Base-by-base conservation (phyloP, 2,797 vertebrate genomes). In the Diglossa cyanea region DNA sequence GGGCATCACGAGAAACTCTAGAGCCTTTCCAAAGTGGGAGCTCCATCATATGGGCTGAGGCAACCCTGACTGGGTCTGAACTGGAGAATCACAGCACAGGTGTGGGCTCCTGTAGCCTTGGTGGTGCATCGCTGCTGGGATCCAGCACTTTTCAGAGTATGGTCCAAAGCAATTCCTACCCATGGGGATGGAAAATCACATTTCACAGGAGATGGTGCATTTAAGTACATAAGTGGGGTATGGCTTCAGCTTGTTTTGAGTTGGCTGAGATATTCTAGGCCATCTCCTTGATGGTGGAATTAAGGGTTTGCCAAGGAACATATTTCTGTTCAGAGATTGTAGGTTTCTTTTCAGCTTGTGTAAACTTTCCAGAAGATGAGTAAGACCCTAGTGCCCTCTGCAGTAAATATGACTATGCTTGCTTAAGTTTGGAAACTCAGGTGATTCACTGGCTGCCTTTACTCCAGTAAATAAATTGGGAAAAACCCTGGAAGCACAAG, bases 151-250 rank as follows among this genome's bases (percentile, higher is more conserved):
- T 25, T 35, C n/a, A 20, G 26, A 4, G 0, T 15, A 28, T 14
- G 40, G 18, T 63, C 23, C 19, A 37, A 37, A 70, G 11, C 0
- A 1, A 20, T 17, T 40, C 16, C 13, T 20, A 8, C 11, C 8
- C 1, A 0, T 1, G 5, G 47, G 18, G 14, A 55, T 19, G 28
- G 28, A 33, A 63, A 90, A 39, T 12, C 1, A 0, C 7, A 2
- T 71, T 92, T 90, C 37, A 25, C 12, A 24, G 21, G 48, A 70
- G 30, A n/a, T 10, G 7, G 9, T 5, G 1, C 39, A 10, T 61
- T 17, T 35, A 66, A 42, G 8, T 14, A 26, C 7, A 0, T 19
- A n/a, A 55, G 8, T 39, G 18, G 5, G 13, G 8, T 33, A n/a
- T 60, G 21, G 17, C 15, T 75, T 75, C 60, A 28, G 7, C 13